Evolutionary conservation across 2,888 invertebrate genomes (phyloP).

Genomic region (Tiliacea citrago): DNA sequence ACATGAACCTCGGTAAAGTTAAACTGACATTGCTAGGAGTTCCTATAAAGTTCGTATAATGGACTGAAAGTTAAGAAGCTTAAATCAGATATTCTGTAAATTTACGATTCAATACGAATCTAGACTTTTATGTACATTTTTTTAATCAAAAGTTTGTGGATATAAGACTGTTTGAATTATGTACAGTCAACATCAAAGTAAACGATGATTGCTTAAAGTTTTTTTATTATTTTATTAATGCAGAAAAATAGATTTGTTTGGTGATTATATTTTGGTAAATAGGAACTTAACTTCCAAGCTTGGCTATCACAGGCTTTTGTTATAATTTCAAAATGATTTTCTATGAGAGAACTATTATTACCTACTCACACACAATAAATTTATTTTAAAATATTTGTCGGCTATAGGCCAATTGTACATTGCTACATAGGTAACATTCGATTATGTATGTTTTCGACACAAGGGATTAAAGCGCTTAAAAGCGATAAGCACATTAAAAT

Average conservation of each 20-base stretch:
- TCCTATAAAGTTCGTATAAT: constrained; percentile 28
- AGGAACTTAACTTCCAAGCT: neutral
- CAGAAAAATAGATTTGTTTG: neutral
- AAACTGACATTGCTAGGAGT: constrained; percentile 20
- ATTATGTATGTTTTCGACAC: constrained; percentile 6
- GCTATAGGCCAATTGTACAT: neutral
- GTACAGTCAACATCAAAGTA: constrained; percentile 21
- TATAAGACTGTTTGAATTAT: constrained; percentile 18
- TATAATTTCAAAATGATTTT: neutral
- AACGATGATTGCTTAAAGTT: constrained; percentile 21
- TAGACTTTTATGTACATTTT: constrained; percentile 42
- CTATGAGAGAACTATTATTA: neutral
- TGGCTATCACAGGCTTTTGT: neutral
- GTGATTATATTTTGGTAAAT: neutral
- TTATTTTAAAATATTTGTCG: neutral
- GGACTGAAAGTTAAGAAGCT: constrained; percentile 26
- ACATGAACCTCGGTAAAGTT: constrained; percentile 1
- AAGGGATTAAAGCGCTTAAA: constrained; percentile 23
- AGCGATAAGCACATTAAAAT: constrained; percentile 31
- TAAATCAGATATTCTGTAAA: constrained; percentile 41
- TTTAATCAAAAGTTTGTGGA: constrained; percentile 44
- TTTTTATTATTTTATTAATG: neutral
- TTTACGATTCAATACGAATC: constrained; percentile 45
- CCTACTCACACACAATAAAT: neutral
- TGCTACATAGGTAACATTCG: neutral